Percentiles rank a stretch among this genome's conserved stretches.
Evolutionary conservation across 2,888 invertebrate species (phyloP).

Genomic region (Monopis laevigella): DNA sequence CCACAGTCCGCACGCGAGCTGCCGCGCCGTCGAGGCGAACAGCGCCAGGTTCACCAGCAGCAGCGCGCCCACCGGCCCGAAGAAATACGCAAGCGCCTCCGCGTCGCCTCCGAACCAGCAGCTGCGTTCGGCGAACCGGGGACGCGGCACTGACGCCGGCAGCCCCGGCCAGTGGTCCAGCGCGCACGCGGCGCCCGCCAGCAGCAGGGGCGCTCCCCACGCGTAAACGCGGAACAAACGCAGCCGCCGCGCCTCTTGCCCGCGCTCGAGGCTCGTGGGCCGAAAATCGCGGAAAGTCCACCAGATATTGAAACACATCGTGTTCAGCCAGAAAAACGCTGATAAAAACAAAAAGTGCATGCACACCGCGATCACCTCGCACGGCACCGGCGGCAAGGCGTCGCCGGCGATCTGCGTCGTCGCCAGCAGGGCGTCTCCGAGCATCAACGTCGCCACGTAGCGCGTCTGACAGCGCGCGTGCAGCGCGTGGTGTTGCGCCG

Average conservation of each 20-base stretch:
- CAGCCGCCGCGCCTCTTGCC: conserved; percentile 82
- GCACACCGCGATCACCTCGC: conserved; percentile 75
- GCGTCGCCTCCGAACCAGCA: conserved; percentile 89
- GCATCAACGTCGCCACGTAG: conserved; percentile 83
- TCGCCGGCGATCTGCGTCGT: conserved; percentile 77
- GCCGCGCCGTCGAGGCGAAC: conserved; percentile 83
- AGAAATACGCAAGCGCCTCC: conserved; percentile 86
- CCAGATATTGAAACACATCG: conserved; percentile 96
- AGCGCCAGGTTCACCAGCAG: conserved; percentile 81
- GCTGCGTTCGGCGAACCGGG: conserved; percentile 79
- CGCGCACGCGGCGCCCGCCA: conserved; percentile 77
- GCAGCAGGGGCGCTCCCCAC: conserved; percentile 83
- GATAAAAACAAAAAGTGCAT: conserved; percentile 91
- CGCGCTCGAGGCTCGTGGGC: conserved; percentile 85
- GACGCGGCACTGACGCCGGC: conserved; percentile 67
- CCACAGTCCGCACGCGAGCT: conserved; percentile 88
- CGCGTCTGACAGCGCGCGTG: conserved; percentile 91
- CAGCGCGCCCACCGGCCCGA: conserved; percentile 83
- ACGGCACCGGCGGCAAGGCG: conserved; percentile 67
- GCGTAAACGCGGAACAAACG: conserved; percentile 85
- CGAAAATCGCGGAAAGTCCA: conserved; percentile 91
- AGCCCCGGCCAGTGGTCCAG: conserved; percentile 73
- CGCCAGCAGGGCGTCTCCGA: conserved; percentile 83
- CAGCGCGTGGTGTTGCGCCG: conserved; percentile 84
- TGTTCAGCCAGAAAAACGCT: conserved; percentile 93